These are phyloP conservation scores for Stramonita haemastoma DNA, from an alignment of 2,888 invertebrate species.

Conservation along the genomic window DNA sequence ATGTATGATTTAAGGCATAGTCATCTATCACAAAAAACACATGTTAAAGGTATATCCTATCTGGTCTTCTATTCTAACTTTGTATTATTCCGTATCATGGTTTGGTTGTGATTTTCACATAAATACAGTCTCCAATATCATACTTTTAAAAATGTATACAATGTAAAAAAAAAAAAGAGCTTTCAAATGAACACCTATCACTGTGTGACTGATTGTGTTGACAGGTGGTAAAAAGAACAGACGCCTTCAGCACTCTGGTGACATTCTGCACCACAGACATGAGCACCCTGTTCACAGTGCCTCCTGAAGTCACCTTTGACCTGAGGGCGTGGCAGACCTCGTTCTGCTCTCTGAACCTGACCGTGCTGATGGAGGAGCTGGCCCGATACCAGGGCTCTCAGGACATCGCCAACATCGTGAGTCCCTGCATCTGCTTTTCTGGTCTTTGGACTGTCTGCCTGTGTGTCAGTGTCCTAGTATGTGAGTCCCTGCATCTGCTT, in stretches of 20 bases:
- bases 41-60: no score
- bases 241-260: conserved; percentile 45
- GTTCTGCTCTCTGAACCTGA: conserved; percentile 53
- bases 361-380: conserved; percentile 48
- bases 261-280: conserved; percentile 51
- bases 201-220: not conserved
- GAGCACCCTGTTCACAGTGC: conserved; percentile 39
- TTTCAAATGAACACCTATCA: not conserved
- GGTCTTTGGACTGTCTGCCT: no score
- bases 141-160: no score
- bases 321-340: conserved; percentile 46
- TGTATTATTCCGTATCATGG: no score
- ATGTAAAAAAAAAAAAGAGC: no score
- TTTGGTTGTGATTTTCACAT: no score
- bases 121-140: no score
- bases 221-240: conserved; percentile 39
- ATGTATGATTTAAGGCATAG: no score
- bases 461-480: no score
- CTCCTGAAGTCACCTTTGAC: conserved; percentile 48
- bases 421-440: not conserved
- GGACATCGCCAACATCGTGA: conserved; percentile 42
- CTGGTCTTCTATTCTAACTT: no score
- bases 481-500: conserved; percentile 36
- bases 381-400: conserved; percentile 39
- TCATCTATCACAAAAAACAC: no score